Base-by-base conservation (phyloP, 35 echinoderm and acorn worm genomes). In the Chiridota heheva region DNA sequence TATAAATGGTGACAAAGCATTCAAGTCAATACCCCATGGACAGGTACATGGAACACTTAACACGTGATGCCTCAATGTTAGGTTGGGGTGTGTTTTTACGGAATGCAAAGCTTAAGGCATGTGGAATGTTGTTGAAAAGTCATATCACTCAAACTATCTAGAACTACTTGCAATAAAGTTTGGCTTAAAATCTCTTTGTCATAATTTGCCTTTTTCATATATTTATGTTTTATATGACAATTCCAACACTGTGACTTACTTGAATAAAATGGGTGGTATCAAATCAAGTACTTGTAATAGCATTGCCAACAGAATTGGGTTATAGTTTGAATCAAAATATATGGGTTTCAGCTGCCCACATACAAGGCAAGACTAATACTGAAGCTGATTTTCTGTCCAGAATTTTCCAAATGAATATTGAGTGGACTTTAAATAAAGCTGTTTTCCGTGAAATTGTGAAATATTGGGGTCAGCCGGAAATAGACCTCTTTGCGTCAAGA, bases 221-320 rank as follows among this genome's bases (percentile, higher is more conserved):
- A 62, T 82, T 38, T 39, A 68, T 33, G 25, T 82, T 48, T 67
- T 49, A 22, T 82, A 1, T 73, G 80, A 82, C 44, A 82, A 69
- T 69, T 43, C 80, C 5, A 82, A 61, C 44, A 42, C 80, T 63
- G 77, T 81, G 28, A 13, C 57, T 1, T 81, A 81, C 65, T 42
- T 81, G 22, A 81, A 81, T 33, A 81, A 81, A 28, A 81, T 81
- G 42, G 60, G 59, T 22, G 60, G 78, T 6, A 59, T 81, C 17
- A 81, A 81, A 81, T 81, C 78, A 12, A 37, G 40, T 16, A 4
- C 40, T 45, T 81, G 78, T 48, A 34, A 81, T 81, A 61, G 24
- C 42, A 60, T 81, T 16, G 78, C 60, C 0, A 41, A 65, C 2
- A 30, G 36, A 20, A 81, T 81, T 35, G 63, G 78, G 78, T 6